Base-by-base conservation (phyloP, 2,888 invertebrate species). In the Sarcophaga variegata region DNA sequence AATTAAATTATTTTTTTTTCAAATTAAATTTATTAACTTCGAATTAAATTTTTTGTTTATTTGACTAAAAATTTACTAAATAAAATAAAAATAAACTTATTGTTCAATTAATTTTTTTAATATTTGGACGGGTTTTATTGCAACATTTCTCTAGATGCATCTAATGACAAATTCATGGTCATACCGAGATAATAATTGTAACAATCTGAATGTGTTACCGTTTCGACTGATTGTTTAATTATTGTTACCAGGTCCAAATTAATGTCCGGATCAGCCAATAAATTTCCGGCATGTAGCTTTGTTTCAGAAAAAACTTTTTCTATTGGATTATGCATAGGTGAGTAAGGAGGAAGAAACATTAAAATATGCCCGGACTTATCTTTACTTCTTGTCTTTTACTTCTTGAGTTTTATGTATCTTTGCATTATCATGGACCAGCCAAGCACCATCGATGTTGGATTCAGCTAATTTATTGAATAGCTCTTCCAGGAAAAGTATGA, bases 171-270 rank as follows among this genome's bases (percentile, higher is more conserved):
- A 74, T 20, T 47, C 37, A 74, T 72, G 8, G 17, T 12, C 74
- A 74, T 74, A 20, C 63, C 74, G 45, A 74, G 37, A 25, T 74
- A 74, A 74, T 45, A 74, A 37, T 74, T 74, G 37, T 77, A 60
- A 60, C 67, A 77, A 77, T 77, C 77, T 20, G 67, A 67, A 3
- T 59, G 77, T 77, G 27, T 77, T 77, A 77, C 77, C 1, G 67
- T 59, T 78, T 60, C 49, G 17, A 69, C 45, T 20, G 78, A 78
- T 10, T 10, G 45, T 69, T 78, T 78, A 78, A 60, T 69, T 14
- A 78, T 67, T 12, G 60, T 62, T 17, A 76, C 76, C 17, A 76
- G 59, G 66, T 66, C 66, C 12, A 59, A 59, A 59, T 67, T 59
- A 64, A 5, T 67, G 4, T 77, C 60, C 59, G 59, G 37, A 77